Base-by-base conservation (phyloP, 2,797 vertebrate species). In the Sebastes vulpes region DNA sequence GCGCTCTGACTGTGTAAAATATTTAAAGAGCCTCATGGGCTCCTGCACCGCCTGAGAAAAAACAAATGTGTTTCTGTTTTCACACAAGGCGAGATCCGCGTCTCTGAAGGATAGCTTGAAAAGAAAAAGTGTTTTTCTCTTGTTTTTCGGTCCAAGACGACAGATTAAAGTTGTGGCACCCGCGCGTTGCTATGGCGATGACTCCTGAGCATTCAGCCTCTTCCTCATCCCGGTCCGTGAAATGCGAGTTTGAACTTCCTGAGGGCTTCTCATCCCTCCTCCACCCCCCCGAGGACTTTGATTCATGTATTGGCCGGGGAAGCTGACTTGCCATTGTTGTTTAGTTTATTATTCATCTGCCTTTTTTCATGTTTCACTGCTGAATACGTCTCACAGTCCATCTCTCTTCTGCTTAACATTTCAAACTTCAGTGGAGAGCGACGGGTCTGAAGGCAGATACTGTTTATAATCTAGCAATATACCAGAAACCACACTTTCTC, bases 161-260 rank as follows among this genome's bases (percentile, higher is more conserved):
- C 48, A 56, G 65, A 86, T 83, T 85, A 53, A 86, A 88, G 75
- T 67, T 58, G 81, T 18, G 42, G 50, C 2, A 9, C 32, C 16
- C 16, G 21, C 5, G 1, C 4, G 84, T 92, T 90, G 85, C 89
- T 21, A 81, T 88, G 77, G 79, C 10, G 9, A 90, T 60, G 57
- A 70, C 72, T 86, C 72, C 11, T 1, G 8, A 68, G 76, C 75
- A 52, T 69, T 77, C 78, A 81, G 65, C 48, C 74, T 81, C 81
- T 53, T 63, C 70, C 60, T 67, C 67, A 72, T 75, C 72, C 70
- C 11, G 2, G 18, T 69, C 70, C 32, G 4, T 77, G 81, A 87
- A 85, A 82, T 65, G 74, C 2, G 32, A 65, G 72, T 72, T 38
- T 79, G 76, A 86, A 80, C 79, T 81, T 91, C 85, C 84, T 29